Conservation (phyloP, 2,888 invertebrate species). For the Diloba caeruleocephala region DNA sequence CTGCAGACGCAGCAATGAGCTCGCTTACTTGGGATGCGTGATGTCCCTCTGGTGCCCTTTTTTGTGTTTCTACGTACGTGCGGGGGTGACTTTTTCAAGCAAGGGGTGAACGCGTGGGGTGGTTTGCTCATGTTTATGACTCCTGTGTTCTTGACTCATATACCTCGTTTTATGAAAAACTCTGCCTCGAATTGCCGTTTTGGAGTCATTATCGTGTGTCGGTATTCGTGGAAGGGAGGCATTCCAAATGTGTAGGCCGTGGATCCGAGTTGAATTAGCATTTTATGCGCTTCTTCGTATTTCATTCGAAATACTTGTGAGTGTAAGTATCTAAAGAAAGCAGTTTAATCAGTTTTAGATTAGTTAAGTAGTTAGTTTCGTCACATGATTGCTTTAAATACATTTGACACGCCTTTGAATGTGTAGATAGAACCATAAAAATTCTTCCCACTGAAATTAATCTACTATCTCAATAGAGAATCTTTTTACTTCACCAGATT, state of each 20-base stretch:
- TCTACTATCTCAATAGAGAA: slow-evolving; percentile 50
- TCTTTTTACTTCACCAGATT: slow-evolving; percentile 48
- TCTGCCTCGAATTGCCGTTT: slow-evolving; percentile 79
- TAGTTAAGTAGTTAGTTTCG: slow-evolving; percentile 55
- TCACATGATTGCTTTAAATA: slow-evolving; percentile 54
- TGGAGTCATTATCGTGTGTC: slow-evolving; percentile 77
- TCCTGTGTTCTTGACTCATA: slow-evolving; percentile 86
- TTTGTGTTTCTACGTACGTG: slow-evolving; percentile 85
- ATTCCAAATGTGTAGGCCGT: slow-evolving; percentile 58
- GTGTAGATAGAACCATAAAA: slow-evolving; percentile 55
- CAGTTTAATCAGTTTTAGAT: slow-evolving; percentile 57
- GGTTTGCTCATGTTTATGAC: slow-evolving; percentile 81
- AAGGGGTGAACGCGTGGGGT: slow-evolving; percentile 87
- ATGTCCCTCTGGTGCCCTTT: slow-evolving; percentile 86
- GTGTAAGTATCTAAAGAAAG: slow-evolving; percentile 52
- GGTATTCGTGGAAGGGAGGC: slow-evolving; percentile 65
- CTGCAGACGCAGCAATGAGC: slow-evolving; percentile 87
- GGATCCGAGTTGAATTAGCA: slow-evolving; percentile 65
- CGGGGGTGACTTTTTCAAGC: slow-evolving; percentile 88
- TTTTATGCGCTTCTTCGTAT: slow-evolving; percentile 60
- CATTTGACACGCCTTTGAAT: slow-evolving; percentile 52
- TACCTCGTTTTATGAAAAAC: slow-evolving; percentile 86
- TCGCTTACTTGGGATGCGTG: slow-evolving; percentile 86
- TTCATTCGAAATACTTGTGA: slow-evolving; percentile 50
- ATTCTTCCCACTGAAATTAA: slow-evolving; percentile 54